phyloP scores from a whole-genome alignment of 2,797 vertebrate species.

The Pelochelys cantorii region DNA sequence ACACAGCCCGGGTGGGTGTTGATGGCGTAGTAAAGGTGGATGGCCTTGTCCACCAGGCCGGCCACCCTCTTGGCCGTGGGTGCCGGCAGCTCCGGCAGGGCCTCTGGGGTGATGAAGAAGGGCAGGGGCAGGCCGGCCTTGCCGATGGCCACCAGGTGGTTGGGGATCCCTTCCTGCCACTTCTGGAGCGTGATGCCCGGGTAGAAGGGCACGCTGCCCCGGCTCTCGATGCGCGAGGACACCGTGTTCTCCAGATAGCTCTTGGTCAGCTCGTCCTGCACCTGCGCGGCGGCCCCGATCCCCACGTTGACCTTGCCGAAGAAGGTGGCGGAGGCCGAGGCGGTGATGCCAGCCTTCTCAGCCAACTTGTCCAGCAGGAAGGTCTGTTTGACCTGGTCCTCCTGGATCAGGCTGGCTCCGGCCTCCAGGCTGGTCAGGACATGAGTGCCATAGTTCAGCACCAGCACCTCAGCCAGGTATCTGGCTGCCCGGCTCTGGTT shows the following conservation, averaged over 20 bases:
- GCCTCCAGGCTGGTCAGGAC: constrained; percentile 82
- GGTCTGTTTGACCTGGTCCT: constrained; percentile 80
- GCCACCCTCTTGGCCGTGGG: constrained; percentile 78
- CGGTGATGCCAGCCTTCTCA: constrained; percentile 52
- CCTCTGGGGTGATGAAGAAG: constrained; percentile 76
- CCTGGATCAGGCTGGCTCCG: constrained; percentile 79
- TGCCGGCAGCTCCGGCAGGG: constrained; percentile 78
- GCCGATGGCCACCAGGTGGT: constrained; percentile 83
- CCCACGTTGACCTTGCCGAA: constrained; percentile 78
- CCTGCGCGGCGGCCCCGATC: constrained; percentile 37
- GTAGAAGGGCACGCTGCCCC: constrained; percentile 80
- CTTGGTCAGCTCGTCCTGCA: constrained; percentile 58
- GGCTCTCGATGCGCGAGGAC: constrained; percentile 79
- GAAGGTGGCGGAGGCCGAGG: constrained; percentile 76
- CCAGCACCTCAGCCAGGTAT: constrained; percentile 82
- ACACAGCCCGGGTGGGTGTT: constrained; percentile 81
- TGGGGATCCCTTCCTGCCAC: constrained; percentile 83
- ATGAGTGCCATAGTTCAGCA: constrained; percentile 82
- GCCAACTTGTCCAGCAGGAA: constrained; percentile 69
- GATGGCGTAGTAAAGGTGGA: constrained; percentile 77
- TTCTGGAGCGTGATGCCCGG: constrained; percentile 84
- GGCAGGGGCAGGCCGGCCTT: constrained; percentile 79
- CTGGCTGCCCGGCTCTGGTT: constrained; percentile 76
- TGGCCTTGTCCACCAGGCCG: constrained; percentile 58
- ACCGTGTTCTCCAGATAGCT: constrained; percentile 76